These are phyloP conservation scores for Euclidia mi DNA, from an alignment of 2,888 invertebrate species.

Conservation along the genomic window DNA sequence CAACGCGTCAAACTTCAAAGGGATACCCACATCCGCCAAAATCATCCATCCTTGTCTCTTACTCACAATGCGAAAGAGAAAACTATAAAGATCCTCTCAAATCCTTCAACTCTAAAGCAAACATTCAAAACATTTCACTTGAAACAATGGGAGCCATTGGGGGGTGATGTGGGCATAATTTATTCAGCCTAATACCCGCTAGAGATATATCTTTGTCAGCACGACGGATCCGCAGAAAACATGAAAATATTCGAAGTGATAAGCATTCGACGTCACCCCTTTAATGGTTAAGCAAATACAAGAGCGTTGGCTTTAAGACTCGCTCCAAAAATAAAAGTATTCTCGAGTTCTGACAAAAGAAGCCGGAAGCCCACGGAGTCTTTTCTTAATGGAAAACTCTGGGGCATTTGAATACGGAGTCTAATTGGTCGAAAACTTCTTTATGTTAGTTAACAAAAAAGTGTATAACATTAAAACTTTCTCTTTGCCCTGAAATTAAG, in stretches of 20 bases:
- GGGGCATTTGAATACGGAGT: conserved; percentile 63
- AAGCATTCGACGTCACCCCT: conserved; percentile 71
- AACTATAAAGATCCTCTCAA: conserved; percentile 54
- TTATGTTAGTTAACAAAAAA: conserved; percentile 44
- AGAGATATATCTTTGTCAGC: conserved; percentile 57
- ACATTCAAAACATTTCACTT: conserved; percentile 56
- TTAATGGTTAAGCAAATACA: conserved; percentile 79
- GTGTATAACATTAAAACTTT: conserved; percentile 56
- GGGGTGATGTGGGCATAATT: conserved; percentile 57
- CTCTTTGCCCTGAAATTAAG: conserved; percentile 51
- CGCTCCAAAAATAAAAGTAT: conserved; percentile 56
- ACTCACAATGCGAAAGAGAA: conserved; percentile 43
- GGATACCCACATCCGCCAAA: conserved; percentile 37
- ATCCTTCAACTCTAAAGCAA: conserved; percentile 55
- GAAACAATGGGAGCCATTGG: conserved; percentile 58
- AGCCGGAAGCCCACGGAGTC: conserved; percentile 45
- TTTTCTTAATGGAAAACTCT: conserved; percentile 62
- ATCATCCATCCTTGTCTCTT: conserved; percentile 43
- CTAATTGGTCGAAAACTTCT: conserved; percentile 62
- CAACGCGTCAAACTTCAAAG: conserved; percentile 38
- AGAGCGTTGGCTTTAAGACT: conserved; percentile 62
- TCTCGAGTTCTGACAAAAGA: conserved; percentile 51
- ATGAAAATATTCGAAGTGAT: conserved; percentile 74
- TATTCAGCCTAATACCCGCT: conserved; percentile 56
- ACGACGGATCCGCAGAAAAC: conserved; percentile 70